These are phyloP conservation scores for Borostomias antarcticus DNA, from an alignment of 2,797 vertebrate species.

Conservation along the genomic window DNA sequence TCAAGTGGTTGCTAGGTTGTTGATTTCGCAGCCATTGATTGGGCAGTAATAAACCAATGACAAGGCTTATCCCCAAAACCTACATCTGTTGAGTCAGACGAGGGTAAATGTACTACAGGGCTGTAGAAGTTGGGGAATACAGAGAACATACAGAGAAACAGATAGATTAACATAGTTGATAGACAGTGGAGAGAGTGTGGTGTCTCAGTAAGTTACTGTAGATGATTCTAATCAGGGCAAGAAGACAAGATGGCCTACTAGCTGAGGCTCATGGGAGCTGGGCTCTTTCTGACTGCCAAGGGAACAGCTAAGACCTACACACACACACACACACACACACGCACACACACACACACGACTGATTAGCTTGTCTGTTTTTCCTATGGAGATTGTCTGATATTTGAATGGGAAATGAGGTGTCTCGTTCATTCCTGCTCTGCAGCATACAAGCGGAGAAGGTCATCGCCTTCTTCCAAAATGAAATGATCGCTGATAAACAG, in stretches of 20 bases:
- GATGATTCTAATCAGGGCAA: conserved; percentile 70
- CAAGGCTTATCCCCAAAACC: no score
- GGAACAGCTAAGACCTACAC: conserved; percentile 41
- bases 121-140: no score
- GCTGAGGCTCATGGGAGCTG: conserved; percentile 72
- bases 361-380: conserved; percentile 6
- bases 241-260: conserved; percentile 66
- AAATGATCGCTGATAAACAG: not conserved
- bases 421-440: not conserved
- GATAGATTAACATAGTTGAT: conserved; percentile 18
- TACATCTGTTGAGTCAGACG: no score
- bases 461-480: not conserved
- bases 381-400: conserved; percentile 4
- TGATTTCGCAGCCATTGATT: no score
- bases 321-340: conserved; percentile 1
- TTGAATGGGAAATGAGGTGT: conserved; percentile 21
- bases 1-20: no score
- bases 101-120: no score
- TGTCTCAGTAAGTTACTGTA: conserved; percentile 38
- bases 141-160: not conserved
- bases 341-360: conserved; percentile 27
- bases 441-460: not conserved
- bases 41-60: no score
- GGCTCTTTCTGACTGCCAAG: conserved; percentile 69
- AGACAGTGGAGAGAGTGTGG: conserved; percentile 26